phyloP scores from a whole-genome alignment of 2,888 invertebrate genomes.

The Tenthredo mesomela region DNA sequence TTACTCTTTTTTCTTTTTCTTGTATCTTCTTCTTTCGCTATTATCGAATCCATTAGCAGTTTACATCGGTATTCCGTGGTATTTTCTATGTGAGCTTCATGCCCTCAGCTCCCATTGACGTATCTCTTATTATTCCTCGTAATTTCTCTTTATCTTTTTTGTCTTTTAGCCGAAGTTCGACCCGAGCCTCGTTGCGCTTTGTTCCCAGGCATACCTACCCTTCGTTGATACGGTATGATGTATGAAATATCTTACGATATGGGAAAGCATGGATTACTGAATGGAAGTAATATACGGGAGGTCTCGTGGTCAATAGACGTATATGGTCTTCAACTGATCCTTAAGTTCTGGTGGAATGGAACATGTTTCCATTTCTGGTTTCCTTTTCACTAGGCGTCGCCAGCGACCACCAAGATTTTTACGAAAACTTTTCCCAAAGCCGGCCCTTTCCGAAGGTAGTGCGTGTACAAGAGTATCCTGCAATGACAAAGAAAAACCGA shows the following conservation, averaged over 20 bases:
- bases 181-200: slow-evolving; percentile 29
- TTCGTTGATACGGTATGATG: slow-evolving; percentile 30
- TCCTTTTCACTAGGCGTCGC: slow-evolving; percentile 91
- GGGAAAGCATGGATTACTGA: slow-evolving; percentile 69
- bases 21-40: slow-evolving; percentile 24
- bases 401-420: slow-evolving; percentile 93
- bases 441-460: slow-evolving; percentile 83
- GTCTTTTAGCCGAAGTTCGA: slow-evolving; percentile 37
- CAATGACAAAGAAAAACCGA: slow-evolving; percentile 77
- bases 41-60: not conserved
- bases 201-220: slow-evolving; percentile 27
- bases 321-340: slow-evolving; percentile 93
- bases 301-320: slow-evolving; percentile 85
- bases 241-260: slow-evolving; percentile 58
- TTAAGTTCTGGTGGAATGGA: slow-evolving; percentile 93
- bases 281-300: slow-evolving; percentile 64
- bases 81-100: slow-evolving; percentile 48
- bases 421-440: slow-evolving; percentile 89
- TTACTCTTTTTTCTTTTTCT: slow-evolving; percentile 55
- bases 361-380: slow-evolving; percentile 89
- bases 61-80: not conserved
- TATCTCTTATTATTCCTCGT: slow-evolving; percentile 28
- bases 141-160: slow-evolving; percentile 43
- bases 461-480: slow-evolving; percentile 90
- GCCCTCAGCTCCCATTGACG: slow-evolving; percentile 57